Evolutionary conservation across 1,140 invertebrate species (phyloP).

Genomic region (Drosophila guanche): DNA sequence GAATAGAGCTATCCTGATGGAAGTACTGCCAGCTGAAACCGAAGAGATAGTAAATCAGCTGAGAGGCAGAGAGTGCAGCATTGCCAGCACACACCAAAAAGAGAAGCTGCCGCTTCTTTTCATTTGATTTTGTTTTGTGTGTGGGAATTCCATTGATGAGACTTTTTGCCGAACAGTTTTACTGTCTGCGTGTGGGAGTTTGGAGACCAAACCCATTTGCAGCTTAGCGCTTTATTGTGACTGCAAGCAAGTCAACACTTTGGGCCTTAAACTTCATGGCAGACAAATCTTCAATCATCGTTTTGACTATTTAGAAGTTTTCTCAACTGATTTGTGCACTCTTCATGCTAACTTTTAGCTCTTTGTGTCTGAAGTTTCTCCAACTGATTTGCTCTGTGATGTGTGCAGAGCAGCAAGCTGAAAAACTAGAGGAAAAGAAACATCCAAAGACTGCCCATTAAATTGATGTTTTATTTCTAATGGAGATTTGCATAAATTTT

Average conservation of each 20-base stretch:
- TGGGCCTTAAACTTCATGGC: too few species aligned
- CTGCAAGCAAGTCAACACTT: slow-evolving; percentile 16
- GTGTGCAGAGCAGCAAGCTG: slow-evolving; percentile 8
- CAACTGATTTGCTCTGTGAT: not conserved
- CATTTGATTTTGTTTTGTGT: slow-evolving; percentile 20
- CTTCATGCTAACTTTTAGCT: too few species aligned
- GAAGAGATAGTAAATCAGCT: too few species aligned
- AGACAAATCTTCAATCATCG: not conserved
- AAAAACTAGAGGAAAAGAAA: slow-evolving; percentile 11
- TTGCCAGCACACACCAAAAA: slow-evolving; percentile 4
- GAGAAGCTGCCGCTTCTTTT: slow-evolving; percentile 17
- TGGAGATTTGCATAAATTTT: slow-evolving; percentile 67
- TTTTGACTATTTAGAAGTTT: slow-evolving; percentile 15
- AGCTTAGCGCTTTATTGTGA: slow-evolving; percentile 2
- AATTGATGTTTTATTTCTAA: slow-evolving; percentile 59
- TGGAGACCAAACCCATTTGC: too few species aligned
- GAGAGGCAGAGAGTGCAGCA: too few species aligned
- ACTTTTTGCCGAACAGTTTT: slow-evolving; percentile 6
- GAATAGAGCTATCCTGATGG: too few species aligned
- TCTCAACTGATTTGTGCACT: not conserved
- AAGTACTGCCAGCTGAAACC: too few species aligned
- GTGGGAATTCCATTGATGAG: slow-evolving; percentile 73
- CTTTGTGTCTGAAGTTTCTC: not conserved
- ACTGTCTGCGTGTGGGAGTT: not conserved
- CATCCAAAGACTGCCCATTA: slow-evolving; percentile 50